A percentile compares a stretch with the other conserved stretches of the same genome.
These are phyloP conservation scores for Myioborus melanocephalus DNA, from an alignment of 2,797 vertebrate genomes.

Conservation along the genomic window DNA sequence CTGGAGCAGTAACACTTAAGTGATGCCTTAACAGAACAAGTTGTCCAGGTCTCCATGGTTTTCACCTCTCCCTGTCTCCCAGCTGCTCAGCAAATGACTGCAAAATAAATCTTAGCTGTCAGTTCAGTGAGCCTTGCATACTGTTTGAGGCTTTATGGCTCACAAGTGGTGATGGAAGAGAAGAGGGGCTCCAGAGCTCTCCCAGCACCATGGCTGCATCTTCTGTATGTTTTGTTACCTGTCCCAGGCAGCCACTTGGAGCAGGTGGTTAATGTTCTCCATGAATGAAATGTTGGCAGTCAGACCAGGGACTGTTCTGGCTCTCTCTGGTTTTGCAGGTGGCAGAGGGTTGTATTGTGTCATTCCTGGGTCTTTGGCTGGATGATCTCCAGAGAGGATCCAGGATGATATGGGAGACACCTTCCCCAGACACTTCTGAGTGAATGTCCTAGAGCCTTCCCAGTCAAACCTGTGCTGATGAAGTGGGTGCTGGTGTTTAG, in stretches of 20 bases:
- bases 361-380: background rate
- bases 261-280: background rate
- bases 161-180: background rate
- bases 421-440: background rate
- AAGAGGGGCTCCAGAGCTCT: background rate
- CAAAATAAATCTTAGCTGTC: slow-evolving; percentile 3
- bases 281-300: background rate
- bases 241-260: background rate
- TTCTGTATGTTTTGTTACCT: background rate
- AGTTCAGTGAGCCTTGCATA: background rate
- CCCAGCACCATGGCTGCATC: background rate
- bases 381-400: background rate
- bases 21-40: background rate
- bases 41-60: background rate
- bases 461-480: background rate
- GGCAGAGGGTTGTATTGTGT: background rate
- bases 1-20: background rate
- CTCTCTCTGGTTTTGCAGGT: background rate
- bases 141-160: background rate
- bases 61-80: background rate
- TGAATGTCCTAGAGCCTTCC: background rate
- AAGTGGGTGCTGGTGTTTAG: background rate
- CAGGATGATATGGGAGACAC: background rate
- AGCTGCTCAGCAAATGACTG: background rate
- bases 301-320: background rate